Percentiles rank a stretch among this genome's conserved stretches.
phyloP scores from a whole-genome alignment of 2,888 invertebrate species.

The Trissoscelio sp. region DNA sequence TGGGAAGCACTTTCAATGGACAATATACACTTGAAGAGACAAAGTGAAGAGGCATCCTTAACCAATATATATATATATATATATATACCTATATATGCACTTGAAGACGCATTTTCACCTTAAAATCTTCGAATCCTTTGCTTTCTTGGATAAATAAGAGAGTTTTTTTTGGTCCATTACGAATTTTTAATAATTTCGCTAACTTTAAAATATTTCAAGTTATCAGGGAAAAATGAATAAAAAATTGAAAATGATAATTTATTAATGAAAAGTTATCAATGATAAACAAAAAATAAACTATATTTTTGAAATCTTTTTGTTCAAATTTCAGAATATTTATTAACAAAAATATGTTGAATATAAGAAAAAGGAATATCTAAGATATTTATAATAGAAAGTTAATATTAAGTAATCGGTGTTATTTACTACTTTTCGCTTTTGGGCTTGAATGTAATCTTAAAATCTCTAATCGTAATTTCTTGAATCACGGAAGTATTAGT shows the following conservation, averaged over 20 bases:
- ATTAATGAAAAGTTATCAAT: too few relatives aligned
- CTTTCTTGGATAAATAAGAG: not conserved
- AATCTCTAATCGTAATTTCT: conserved; percentile 4
- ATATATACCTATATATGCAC: too few relatives aligned
- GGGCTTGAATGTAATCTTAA: conserved; percentile 13
- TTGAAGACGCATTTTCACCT: conserved; percentile 42
- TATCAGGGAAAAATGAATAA: not conserved
- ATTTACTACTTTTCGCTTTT: too few relatives aligned
- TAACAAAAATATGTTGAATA: too few relatives aligned
- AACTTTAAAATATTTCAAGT: not conserved
- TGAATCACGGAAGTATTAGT: conserved; percentile 7
- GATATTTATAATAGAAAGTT: too few relatives aligned
- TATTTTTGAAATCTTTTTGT: too few relatives aligned
- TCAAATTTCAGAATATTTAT: too few relatives aligned
- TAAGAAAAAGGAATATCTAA: too few relatives aligned
- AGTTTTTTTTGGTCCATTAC: not conserved
- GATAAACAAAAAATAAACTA: too few relatives aligned
- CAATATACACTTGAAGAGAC: conserved; percentile 51
- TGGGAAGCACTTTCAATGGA: conserved; percentile 42
- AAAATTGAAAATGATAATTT: too few relatives aligned
- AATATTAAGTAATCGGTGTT: too few relatives aligned
- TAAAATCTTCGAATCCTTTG: not conserved
- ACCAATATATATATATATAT: conserved; percentile 45
- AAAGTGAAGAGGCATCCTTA: conserved; percentile 46
- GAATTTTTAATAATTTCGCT: not conserved